A percentile compares a stretch with the other conserved stretches of the same genome.
Evolutionary conservation across 2,113 vertebrate species (phyloP).

Genomic region (Onychorhynchus coronatus): DNA sequence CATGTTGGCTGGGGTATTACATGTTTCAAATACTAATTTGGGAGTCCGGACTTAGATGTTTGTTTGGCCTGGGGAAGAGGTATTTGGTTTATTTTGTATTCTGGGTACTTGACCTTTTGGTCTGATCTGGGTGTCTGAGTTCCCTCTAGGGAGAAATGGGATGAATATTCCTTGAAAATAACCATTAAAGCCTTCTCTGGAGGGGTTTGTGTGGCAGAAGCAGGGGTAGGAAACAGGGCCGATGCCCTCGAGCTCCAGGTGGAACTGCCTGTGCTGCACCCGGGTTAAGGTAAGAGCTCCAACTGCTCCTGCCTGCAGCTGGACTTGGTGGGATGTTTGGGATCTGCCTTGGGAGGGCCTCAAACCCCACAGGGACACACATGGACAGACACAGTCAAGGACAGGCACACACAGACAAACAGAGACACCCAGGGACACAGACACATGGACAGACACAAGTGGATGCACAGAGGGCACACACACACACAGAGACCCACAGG

Average conservation of each 20-base stretch:
- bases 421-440: too few species aligned
- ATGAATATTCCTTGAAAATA: background rate
- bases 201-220: background rate
- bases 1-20: too few species aligned
- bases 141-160: background rate
- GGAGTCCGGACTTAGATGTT: too few species aligned
- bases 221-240: background rate
- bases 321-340: background rate
- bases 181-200: background rate
- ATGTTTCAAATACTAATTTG: too few species aligned
- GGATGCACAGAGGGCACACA: too few species aligned
- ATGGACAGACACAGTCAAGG: background rate
- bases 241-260: background rate
- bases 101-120: too few species aligned
- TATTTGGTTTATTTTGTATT: too few species aligned
- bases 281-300: background rate
- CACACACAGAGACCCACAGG: background rate
- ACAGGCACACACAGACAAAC: too few species aligned
- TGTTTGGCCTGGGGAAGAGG: too few species aligned
- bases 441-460: background rate
- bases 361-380: background rate
- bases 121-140: background rate
- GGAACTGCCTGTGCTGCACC: background rate
- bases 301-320: background rate
- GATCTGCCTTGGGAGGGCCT: background rate